phyloP scores from a whole-genome alignment of 1,140 invertebrate species.

The Penaeus japonicus region DNA sequence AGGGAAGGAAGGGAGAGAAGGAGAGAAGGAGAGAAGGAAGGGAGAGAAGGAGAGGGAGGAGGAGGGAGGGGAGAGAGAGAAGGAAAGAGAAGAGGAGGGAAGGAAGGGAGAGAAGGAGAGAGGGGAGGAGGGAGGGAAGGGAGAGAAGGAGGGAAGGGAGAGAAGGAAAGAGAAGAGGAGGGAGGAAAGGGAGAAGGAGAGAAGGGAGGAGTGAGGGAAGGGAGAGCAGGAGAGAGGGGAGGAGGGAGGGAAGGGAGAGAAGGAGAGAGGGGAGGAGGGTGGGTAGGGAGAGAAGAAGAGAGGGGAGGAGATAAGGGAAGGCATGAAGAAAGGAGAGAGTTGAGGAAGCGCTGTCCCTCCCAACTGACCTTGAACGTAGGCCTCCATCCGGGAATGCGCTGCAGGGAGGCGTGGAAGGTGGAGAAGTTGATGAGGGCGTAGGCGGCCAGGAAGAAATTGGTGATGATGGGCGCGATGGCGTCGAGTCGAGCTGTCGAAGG shows the following conservation, averaged over 20 bases:
- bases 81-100: background rate
- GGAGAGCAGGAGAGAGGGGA: no score
- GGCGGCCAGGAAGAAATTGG: slow-evolving; percentile 97
- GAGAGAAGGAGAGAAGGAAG: background rate
- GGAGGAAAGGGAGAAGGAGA: no score
- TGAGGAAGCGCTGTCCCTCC: no score
- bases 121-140: background rate
- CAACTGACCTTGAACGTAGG: slow-evolving; percentile 62
- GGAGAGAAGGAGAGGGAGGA: background rate
- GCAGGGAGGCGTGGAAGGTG: slow-evolving; percentile 93
- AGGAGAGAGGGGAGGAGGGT: no score
- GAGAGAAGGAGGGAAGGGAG: background rate
- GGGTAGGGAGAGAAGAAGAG: no score
- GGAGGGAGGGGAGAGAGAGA: background rate
- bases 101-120: no score
- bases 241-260: no score
- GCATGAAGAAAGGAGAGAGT: no score
- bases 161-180: no score
- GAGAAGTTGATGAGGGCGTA: slow-evolving; percentile 96
- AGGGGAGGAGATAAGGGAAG: no score
- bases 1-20: no score
- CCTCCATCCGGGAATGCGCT: slow-evolving; percentile 70
- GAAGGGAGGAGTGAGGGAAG: no score
- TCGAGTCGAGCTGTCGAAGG: slow-evolving; percentile 76
- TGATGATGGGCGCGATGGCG: slow-evolving; percentile 93